Base-by-base conservation (phyloP, 23 tunicate species). In the Oikopleura vanhoeffeni region DNA sequence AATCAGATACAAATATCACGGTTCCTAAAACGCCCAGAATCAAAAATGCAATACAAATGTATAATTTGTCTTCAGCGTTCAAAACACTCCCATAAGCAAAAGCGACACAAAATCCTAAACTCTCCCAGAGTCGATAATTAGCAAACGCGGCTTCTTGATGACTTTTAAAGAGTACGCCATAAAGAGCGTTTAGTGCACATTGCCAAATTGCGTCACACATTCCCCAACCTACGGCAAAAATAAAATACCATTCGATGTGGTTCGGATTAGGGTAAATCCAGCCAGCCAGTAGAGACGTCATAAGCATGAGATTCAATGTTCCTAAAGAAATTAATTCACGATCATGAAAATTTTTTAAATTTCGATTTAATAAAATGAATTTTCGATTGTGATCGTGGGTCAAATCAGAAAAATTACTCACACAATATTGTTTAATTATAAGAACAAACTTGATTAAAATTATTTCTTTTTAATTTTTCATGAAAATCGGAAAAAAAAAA, bases 101-200 rank as follows among this genome's bases (percentile, higher is more conserved):
- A 0, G 95, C 86, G 39, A 87, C 87, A 30, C 87, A 89, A 82
- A 90, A 90, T 32, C 90, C 95, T 30, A 90, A 41, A 41, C 90
- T 87, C 76, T 90, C 95, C 95, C 95, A 90, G 84, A 90, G 83
- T 38, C 95, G 39, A 71, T 90, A 90, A 84, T 90, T 90, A 2
- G 95, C 87, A 84, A 90, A 90, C 39, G 86, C 75, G n/a, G 89
- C 95, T 57, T 90, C 95, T 83, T 87, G 90, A 41, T 87, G 75
- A 41, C 64, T 41, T 1, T 85, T 76, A 83, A 90, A 90, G 2
- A 90, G 41, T 0, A 90, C 90, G 35, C 95, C 95, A 83, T 90
- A 90, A 13, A 90, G 83, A 3, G 95, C 95, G 18, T 49, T 49
- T 49, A 49, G 60, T 49, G 60, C 60, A 49, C 60, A 49, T 49